Evolutionary conservation across 2,888 invertebrate species (phyloP).

Genomic region (Onchidella celtica): DNA sequence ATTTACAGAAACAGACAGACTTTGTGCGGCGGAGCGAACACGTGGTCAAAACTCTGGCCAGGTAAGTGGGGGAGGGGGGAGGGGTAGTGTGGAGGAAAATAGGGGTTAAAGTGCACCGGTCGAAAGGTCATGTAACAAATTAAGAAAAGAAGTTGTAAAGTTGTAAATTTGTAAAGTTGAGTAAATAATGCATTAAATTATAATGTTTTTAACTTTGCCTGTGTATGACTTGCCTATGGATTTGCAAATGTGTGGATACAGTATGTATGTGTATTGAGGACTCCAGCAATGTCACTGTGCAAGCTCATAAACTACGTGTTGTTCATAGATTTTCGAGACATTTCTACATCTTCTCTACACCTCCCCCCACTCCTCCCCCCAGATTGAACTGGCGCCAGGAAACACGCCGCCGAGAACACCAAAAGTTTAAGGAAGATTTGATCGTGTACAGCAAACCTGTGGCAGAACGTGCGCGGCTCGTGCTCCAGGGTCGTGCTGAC

Average conservation of each 20-base stretch:
- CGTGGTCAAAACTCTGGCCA: conserved; percentile 33
- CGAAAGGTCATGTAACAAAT: no score
- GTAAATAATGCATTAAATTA: no score
- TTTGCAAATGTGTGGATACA: no score
- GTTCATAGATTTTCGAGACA: no score
- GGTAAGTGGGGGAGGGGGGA: neutral
- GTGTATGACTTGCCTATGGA: no score
- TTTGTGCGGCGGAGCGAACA: conserved; percentile 33
- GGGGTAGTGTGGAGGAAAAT: neutral
- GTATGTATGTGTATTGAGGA: no score
- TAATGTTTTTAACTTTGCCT: no score
- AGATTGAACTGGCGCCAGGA: conserved; percentile 33
- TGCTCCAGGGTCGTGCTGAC: conserved; percentile 30
- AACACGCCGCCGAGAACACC: conserved; percentile 16
- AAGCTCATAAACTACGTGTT: no score
- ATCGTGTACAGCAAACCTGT: conserved; percentile 36
- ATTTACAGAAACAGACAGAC: conserved; percentile 3
- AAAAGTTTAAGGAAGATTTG: conserved; percentile 25
- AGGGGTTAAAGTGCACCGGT: no score
- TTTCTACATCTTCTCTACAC: neutral
- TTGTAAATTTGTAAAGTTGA: no score
- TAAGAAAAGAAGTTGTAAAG: no score
- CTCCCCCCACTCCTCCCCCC: neutral
- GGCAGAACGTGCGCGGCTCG: conserved; percentile 26
- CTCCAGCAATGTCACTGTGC: no score